A percentile compares a stretch with the other conserved stretches of the same genome.
Conservation (phyloP, 2,797 vertebrate species). For the Aythya fuligula region DNA sequence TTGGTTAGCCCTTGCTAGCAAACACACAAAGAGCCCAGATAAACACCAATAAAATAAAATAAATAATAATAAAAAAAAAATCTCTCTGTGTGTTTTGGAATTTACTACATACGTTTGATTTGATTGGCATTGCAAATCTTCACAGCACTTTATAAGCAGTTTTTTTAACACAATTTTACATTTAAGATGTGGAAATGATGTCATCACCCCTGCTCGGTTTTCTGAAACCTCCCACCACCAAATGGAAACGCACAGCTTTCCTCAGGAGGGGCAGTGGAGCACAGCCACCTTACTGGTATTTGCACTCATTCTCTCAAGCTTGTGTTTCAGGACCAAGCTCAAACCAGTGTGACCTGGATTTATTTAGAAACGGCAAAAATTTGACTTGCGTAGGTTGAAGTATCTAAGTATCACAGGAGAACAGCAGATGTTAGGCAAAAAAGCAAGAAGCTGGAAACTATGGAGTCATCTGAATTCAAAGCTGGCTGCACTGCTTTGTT, state of each 20-base stretch:
- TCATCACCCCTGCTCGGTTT: neutral
- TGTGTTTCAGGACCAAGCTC: neutral
- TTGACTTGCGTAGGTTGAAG: neutral
- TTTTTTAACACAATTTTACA: neutral
- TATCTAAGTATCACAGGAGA: neutral
- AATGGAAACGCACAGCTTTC: neutral
- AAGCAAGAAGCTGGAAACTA: neutral
- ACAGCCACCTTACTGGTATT: neutral
- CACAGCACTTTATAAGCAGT: neutral
- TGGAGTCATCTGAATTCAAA: neutral
- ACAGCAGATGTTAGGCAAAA: neutral
- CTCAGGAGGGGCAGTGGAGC: neutral
- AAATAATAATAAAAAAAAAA: neutral
- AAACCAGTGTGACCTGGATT: neutral
- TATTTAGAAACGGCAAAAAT: neutral
- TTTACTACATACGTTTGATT: neutral
- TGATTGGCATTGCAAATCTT: neutral
- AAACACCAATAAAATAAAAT: neutral
- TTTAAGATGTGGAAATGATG: neutral
- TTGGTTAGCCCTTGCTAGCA: neutral
- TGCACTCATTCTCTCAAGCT: neutral
- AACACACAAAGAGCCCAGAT: neutral
- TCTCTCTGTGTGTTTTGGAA: neutral
- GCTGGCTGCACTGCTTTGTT: rapidly evolving
- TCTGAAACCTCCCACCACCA: neutral